Conservation (phyloP, 2,797 vertebrate genomes). For the Synaphobranchus kaupii region DNA sequence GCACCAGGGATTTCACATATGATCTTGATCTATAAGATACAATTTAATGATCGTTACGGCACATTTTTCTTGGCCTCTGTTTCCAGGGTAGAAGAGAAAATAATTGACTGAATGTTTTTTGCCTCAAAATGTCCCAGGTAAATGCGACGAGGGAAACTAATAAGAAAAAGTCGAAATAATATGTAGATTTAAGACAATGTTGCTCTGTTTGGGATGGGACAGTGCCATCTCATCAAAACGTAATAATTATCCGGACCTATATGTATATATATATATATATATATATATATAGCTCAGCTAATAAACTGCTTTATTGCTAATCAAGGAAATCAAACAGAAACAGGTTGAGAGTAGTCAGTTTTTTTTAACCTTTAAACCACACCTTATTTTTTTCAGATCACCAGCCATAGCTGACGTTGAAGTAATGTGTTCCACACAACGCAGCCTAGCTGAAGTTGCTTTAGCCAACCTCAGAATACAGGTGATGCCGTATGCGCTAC, state of each 20-base stretch:
- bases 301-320: not conserved
- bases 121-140: not conserved
- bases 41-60: not conserved
- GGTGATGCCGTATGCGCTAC: not conserved
- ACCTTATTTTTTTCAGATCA: not conserved
- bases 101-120: not conserved
- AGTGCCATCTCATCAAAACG: not conserved
- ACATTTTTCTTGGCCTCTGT: not conserved
- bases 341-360: not conserved
- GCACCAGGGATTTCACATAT: not conserved
- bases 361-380: slow-evolving; percentile 3
- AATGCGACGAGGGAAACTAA: not conserved
- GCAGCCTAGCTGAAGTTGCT: not conserved
- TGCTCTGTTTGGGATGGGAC: not conserved
- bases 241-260: too few species aligned
- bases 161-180: not conserved
- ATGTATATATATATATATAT: not conserved
- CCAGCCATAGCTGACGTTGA: not conserved
- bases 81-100: not conserved
- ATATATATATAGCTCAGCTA: not conserved
- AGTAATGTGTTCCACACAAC: not conserved
- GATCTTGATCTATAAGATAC: not conserved
- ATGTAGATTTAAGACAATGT: not conserved
- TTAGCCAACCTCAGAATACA: not conserved
- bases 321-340: not conserved